These are phyloP conservation scores for Corticium candelabrum DNA, from an alignment of 37 sponge, comb jelly and placozoan species.

Conservation along the genomic window DNA sequence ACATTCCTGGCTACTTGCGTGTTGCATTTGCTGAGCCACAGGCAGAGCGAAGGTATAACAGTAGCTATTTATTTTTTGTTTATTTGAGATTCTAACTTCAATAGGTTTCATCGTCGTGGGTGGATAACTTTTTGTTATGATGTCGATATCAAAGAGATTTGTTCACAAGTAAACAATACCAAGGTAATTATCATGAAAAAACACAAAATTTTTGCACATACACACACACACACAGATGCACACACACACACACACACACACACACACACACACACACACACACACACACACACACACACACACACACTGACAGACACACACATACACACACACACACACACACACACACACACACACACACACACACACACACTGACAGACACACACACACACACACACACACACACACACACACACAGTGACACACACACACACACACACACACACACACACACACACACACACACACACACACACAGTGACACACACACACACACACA, in stretches of 20 bases:
- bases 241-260: conserved; percentile 22
- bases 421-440: no score
- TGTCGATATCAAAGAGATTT: conserved; percentile 62
- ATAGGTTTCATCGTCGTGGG: conserved; percentile 75
- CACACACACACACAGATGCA: no score
- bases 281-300: conserved; percentile 18
- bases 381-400: no score
- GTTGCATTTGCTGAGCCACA: conserved; percentile 73
- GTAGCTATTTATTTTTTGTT: no score
- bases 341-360: no score
- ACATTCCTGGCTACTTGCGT: conserved; percentile 69
- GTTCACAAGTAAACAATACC: conserved; percentile 32
- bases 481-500: no score
- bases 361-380: no score
- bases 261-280: conserved; percentile 24
- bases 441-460: no score
- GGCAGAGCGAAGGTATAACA: conserved; percentile 56
- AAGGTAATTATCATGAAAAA: conserved; percentile 24
- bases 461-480: no score
- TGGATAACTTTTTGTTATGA: conserved; percentile 77
- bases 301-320: conserved; percentile 18
- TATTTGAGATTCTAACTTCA: no score
- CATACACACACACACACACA: conserved; percentile 37
- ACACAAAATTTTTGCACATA: neutral
- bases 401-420: no score